Evolutionary conservation across 1,140 invertebrate genomes (phyloP).

Genomic region (Meloidogyne floridensis): DNA sequence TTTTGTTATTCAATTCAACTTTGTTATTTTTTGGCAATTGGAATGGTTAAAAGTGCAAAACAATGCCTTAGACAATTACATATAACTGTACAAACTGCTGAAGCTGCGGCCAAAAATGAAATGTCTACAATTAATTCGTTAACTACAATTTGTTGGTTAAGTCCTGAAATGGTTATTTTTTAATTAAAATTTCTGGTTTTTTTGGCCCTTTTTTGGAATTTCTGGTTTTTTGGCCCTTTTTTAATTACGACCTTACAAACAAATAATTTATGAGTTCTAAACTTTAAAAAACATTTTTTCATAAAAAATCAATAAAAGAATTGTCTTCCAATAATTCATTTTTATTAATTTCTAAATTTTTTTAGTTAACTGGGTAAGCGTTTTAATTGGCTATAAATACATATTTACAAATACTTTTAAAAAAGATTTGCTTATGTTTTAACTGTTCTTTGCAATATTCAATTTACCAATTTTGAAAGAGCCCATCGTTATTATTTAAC

Average conservation of each 20-base stretch:
- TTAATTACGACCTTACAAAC: too few species aligned
- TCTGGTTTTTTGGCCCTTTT: too few species aligned
- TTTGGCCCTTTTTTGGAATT: too few species aligned
- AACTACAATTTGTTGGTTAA: slow-evolving; percentile 41
- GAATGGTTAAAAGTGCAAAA: slow-evolving; percentile 55
- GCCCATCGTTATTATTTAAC: slow-evolving; percentile 45
- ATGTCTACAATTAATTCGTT: slow-evolving; percentile 10
- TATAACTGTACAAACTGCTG: slow-evolving; percentile 52
- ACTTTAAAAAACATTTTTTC: too few species aligned
- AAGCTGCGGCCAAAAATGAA: slow-evolving; percentile 29
- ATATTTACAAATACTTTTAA: neutral
- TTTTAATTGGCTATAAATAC: neutral
- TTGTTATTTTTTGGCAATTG: slow-evolving; percentile 50
- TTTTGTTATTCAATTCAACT: slow-evolving; percentile 55
- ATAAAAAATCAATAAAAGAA: too few species aligned
- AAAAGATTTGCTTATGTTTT: slow-evolving; percentile 44
- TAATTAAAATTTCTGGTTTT: slow-evolving; percentile 19
- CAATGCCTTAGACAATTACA: slow-evolving; percentile 49
- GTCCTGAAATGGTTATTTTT: slow-evolving; percentile 42
- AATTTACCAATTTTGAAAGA: slow-evolving; percentile 47
- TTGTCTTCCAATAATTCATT: neutral
- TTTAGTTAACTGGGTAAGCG: neutral
- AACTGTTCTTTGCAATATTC: slow-evolving; percentile 49
- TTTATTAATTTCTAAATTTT: neutral
- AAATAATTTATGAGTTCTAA: too few species aligned